Conservation (phyloP, 92 coral and sea anemone genomes). For the Epizoanthus scotinus region DNA sequence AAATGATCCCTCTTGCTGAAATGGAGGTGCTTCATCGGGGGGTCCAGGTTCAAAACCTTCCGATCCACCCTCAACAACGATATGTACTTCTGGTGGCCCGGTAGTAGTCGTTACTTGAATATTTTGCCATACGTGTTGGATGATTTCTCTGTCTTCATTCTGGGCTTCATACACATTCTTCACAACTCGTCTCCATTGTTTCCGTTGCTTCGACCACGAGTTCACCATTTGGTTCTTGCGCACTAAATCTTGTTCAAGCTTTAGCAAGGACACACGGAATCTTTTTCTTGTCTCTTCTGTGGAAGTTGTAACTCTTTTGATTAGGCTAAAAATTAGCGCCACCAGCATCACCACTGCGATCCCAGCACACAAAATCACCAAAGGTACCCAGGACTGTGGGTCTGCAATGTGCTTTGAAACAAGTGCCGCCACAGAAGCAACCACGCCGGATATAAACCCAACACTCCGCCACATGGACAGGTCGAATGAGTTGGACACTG, state of each 20-base stretch:
- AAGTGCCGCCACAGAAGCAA: constrained; percentile 75
- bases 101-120: constrained; percentile 17
- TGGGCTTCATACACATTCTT: constrained; percentile 88
- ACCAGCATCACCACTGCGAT: constrained; percentile 57
- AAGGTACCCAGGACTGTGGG: constrained; percentile 66
- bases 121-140: constrained; percentile 52
- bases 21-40: not conserved
- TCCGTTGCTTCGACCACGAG: constrained; percentile 82
- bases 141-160: constrained; percentile 49
- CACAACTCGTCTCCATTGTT: constrained; percentile 88
- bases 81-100: constrained; percentile 7
- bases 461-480: constrained; percentile 82
- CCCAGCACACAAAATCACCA: constrained; percentile 71
- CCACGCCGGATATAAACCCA: constrained; percentile 65
- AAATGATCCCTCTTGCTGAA: not conserved
- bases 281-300: constrained; percentile 77
- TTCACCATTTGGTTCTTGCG: constrained; percentile 72
- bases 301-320: constrained; percentile 67
- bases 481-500: constrained; percentile 80
- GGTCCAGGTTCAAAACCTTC: not conserved
- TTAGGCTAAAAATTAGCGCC: constrained; percentile 64
- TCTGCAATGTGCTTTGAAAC: constrained; percentile 62
- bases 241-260: constrained; percentile 67
- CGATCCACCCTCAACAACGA: not conserved
- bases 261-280: constrained; percentile 66